A percentile compares a stretch with the other conserved stretches of the same genome.
These are phyloP conservation scores for Harpalus rubripes DNA, from an alignment of 2,888 invertebrate genomes.

Conservation along the genomic window DNA sequence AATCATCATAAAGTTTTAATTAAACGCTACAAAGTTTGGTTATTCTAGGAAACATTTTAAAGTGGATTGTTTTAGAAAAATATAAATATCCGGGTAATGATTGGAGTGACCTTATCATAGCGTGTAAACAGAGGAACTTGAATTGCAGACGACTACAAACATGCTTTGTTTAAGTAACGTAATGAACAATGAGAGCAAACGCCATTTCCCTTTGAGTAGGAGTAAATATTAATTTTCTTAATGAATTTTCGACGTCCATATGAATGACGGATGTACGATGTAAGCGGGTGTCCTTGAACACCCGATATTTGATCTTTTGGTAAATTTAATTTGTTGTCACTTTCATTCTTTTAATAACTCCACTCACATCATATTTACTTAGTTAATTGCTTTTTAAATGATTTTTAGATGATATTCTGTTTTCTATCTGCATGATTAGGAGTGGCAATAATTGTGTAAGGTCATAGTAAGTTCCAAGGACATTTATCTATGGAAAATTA, in stretches of 20 bases:
- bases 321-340: constrained; percentile 12
- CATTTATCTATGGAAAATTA: too few relatives aligned
- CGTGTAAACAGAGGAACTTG: constrained; percentile 37
- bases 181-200: constrained; percentile 46
- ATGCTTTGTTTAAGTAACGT: constrained; percentile 55
- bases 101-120: constrained; percentile 29
- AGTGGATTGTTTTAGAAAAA: constrained; percentile 9
- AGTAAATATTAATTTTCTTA: constrained; percentile 63
- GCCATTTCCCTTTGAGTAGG: background rate
- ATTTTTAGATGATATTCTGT: background rate
- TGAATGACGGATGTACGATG: constrained; percentile 1
- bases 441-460: too few relatives aligned
- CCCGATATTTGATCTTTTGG: background rate
- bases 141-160: constrained; percentile 37
- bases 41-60: constrained; percentile 8
- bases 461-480: too few relatives aligned
- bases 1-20: constrained; percentile 16
- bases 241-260: constrained; percentile 47
- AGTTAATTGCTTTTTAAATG: constrained; percentile 16
- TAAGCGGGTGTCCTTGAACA: background rate
- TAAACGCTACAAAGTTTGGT: background rate
- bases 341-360: constrained; percentile 21
- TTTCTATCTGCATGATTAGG: too few relatives aligned
- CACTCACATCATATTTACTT: background rate
- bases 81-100: constrained; percentile 30